Evolutionary conservation across 2,113 vertebrate genomes (phyloP), one percentile per base, ranked within the genome.

Genomic region (Pyrgilauda ruficollis): DNA sequence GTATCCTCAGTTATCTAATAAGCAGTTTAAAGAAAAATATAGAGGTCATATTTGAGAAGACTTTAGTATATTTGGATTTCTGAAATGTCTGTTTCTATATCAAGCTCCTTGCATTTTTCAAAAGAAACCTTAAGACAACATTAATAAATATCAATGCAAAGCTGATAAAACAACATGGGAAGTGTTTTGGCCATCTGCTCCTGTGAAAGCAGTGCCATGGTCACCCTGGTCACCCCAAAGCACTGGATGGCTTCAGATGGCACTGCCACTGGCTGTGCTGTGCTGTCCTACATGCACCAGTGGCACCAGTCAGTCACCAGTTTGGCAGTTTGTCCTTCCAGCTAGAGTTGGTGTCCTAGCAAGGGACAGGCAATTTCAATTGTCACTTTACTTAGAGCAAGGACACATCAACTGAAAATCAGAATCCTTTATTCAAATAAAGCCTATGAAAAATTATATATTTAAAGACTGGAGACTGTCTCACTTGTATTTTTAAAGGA

Each of bases 241-340:
- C 41, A 31, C 44, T 41, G 35, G 7, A 47, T 63, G 31, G 16
- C 17, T 43, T 81, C n/a, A 11, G 30, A 37, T 58, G 15, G 16
- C 13, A 5, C 43, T 77, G 67, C 27, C 33, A 4, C 39, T 52
- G 15, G 3, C 28, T 37, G 37, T 28, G 18, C 55, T 86, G 21
- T 39, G 30, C 39, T 89, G 23, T 74, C 76, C 61, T 81, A 22
- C 66, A 28, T 0, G 1, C 50, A 43, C 39, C 3, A 5, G 9
- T 7, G 4, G 22, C 37, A 76, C 0, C 0, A 64, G 22, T 22
- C 52, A 81, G n/a, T 47, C 49, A 67, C 44, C 19, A 7, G 24
- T 43, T 8, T 43, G 50, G 11, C 33, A 64, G 15, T 66, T 19
- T 80, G 81, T 87, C 78, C 63, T 96, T 79, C 53, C 53, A 62